These are phyloP conservation scores for Atrina japonica DNA, from an alignment of 2,888 invertebrate species.

Conservation along the genomic window DNA sequence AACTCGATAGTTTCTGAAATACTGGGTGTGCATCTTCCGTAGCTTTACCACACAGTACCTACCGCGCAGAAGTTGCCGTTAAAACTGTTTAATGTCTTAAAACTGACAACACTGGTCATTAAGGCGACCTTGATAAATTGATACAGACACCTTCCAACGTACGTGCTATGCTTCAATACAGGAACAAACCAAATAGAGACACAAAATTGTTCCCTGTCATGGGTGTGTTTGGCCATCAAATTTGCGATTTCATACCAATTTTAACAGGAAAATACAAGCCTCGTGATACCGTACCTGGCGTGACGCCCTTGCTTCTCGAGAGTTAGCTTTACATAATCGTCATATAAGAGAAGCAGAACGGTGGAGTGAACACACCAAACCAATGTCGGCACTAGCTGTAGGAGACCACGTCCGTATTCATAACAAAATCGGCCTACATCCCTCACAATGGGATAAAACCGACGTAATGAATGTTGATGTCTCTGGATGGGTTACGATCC, in stretches of 20 bases:
- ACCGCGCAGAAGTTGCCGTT: conserved; percentile 61
- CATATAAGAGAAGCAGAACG: conserved; percentile 53
- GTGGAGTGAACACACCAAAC: conserved; percentile 51
- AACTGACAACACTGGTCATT: conserved; percentile 54
- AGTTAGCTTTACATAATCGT: conserved; percentile 56
- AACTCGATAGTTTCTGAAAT: conserved; percentile 45
- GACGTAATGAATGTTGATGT: conserved; percentile 44
- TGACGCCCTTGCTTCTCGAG: conserved; percentile 41
- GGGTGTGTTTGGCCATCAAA: conserved; percentile 54
- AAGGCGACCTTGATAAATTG: conserved; percentile 59
- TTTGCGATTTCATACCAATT: conserved; percentile 55
- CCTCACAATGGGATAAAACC: conserved; percentile 64
- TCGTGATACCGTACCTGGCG: too few relatives aligned
- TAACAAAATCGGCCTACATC: conserved; percentile 59
- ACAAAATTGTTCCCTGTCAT: conserved; percentile 57
- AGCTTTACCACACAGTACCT: conserved; percentile 60
- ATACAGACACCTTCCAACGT: conserved; percentile 55
- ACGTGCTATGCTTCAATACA: conserved; percentile 56
- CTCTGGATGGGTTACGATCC: conserved; percentile 33
- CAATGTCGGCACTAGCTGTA: conserved; percentile 45
- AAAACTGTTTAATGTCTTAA: conserved; percentile 64
- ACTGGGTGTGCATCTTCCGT: conserved; percentile 64
- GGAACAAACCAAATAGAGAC: conserved; percentile 38
- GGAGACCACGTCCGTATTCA: conserved; percentile 55
- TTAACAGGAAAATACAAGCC: conserved; percentile 47